These are phyloP conservation scores for Xiphorhynchus elegans DNA, from an alignment of 2,113 vertebrate genomes.

Conservation along the genomic window DNA sequence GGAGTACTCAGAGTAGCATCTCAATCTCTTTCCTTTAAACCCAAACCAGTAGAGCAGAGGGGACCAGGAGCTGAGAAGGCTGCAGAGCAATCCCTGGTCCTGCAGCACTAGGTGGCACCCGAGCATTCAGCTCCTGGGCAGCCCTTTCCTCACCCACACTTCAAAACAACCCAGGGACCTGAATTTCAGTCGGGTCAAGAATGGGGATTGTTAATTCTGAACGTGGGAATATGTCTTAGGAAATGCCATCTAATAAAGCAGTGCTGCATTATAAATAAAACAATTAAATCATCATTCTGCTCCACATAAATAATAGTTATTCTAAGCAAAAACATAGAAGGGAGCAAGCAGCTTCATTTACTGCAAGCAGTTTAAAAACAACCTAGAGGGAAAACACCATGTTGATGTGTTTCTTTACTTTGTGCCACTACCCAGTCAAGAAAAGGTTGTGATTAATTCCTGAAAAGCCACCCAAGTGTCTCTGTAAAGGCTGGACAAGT, in stretches of 20 bases:
- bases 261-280: background rate
- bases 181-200: background rate
- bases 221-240: fast-evolving
- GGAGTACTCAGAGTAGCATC: background rate
- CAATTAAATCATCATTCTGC: background rate
- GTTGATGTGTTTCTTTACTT: background rate
- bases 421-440: background rate
- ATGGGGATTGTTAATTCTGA: background rate
- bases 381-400: background rate
- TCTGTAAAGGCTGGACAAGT: background rate
- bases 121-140: background rate
- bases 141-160: background rate
- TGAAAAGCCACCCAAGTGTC: background rate
- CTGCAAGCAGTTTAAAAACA: background rate
- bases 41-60: too few species aligned
- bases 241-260: background rate
- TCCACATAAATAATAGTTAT: background rate
- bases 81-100: background rate
- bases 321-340: background rate
- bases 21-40: background rate
- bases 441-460: background rate
- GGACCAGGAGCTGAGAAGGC: background rate
- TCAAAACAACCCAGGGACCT: background rate
- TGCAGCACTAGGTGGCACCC: conserved; percentile 62
- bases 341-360: background rate